Conservation (phyloP, 2,888 invertebrate genomes). For the Agriopis marginaria region DNA sequence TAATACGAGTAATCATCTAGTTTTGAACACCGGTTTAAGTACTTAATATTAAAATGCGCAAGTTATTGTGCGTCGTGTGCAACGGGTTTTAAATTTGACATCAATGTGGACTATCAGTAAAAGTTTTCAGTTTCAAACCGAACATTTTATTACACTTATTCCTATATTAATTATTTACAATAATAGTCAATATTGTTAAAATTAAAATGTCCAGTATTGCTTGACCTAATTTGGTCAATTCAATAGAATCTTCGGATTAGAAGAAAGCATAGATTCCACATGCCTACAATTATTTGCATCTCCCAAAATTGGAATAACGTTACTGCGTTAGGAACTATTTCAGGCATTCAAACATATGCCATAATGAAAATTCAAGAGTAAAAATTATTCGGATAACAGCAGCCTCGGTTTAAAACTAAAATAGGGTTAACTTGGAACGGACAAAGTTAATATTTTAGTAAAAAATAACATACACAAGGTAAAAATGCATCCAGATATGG, state of each 20-base stretch:
- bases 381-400: conserved; percentile 44
- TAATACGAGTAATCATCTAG: too few relatives aligned
- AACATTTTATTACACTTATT: neutral
- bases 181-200: conserved; percentile 1
- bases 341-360: conserved; percentile 26
- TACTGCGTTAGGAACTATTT: conserved; percentile 41
- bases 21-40: neutral
- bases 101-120: too few relatives aligned
- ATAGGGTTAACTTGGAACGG: conserved; percentile 71
- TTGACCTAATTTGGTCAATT: neutral
- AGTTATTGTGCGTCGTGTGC: neutral
- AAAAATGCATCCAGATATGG: conserved; percentile 24
- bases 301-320: conserved; percentile 29
- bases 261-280: conserved; percentile 11
- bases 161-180: conserved; percentile 13
- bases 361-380: conserved; percentile 34
- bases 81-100: neutral
- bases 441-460: conserved; percentile 77
- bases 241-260: neutral
- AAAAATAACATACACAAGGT: conserved; percentile 35
- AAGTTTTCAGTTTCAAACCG: neutral
- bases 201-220: neutral
- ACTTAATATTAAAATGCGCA: neutral
- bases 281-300: conserved; percentile 12
- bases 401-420: conserved; percentile 59